Evolutionary conservation across 2,888 invertebrate species (phyloP), one percentile per base, ranked within the genome.

Genomic region (Drosophila prolongata): DNA sequence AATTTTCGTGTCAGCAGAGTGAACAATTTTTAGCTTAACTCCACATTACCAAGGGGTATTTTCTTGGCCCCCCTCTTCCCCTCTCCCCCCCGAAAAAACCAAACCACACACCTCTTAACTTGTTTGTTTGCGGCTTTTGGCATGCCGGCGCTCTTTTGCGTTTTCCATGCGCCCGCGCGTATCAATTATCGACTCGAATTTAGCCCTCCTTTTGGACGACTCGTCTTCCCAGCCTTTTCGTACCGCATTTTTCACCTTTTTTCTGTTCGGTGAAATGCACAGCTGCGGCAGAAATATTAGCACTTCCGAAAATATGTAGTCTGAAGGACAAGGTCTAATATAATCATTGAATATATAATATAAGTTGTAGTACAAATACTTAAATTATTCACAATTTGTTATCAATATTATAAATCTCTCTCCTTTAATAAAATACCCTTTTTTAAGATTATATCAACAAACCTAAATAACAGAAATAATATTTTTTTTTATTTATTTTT

Each of bases 151-250:
- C 80, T 47, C 47, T 81, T 82, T 79, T 84, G 72, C 70, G 78
- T 71, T 83, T 83, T 83, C 81, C 80, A 72, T 68, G 68, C 59
- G 69, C 65, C 42, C 16, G 62, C 78, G 75, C 71, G 65, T 83
- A 83, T 83, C 83, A 85, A 83, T 83, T 83, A 83, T 83, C 82
- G 82, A 78, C 82, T 83, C 83, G 74, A 82, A 82, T 83, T 83
- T 73, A 50, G 40, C 61, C 44, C 14, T 37, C 14, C 68, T n/a
- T 43, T 40, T 4, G 44, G 30, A 40, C 16, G 49, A 52, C 58
- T 58, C 58, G 52, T 66, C 50, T 57, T 37, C 10, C 14, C 34
- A 42, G 59, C 52, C 3, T 43, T 19, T 37, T 19, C 30, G 16
- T 6, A 47, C 47, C 47, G 34, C 47, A 47, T 52, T 19, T 44